Percentiles rank a stretch among this genome's conserved stretches.
These are phyloP conservation scores for Plumapathes pennacea DNA, from an alignment of 92 coral and sea anemone genomes.

Conservation along the genomic window DNA sequence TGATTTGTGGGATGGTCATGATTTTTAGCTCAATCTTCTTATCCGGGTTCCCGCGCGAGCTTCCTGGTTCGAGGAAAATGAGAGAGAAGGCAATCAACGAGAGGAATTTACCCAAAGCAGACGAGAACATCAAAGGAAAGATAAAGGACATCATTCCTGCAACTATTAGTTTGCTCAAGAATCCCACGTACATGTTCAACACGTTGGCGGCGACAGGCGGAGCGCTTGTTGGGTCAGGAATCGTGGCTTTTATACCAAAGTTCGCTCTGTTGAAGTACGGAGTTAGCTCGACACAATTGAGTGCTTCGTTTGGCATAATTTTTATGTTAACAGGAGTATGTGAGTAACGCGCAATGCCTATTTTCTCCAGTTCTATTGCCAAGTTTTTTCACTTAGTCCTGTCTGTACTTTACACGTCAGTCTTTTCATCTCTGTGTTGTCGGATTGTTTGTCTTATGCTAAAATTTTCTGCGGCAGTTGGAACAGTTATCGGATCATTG, in stretches of 20 bases:
- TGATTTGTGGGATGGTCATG: conserved; percentile 26
- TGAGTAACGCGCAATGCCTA: conserved; percentile 8
- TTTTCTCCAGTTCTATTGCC: not conserved
- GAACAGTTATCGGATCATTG: conserved; percentile 50
- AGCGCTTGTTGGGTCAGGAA: conserved; percentile 52
- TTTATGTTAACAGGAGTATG: conserved; percentile 52
- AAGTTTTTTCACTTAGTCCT: not conserved
- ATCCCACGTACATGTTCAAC: conserved; percentile 78
- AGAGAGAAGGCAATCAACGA: conserved; percentile 69
- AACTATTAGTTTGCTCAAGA: conserved; percentile 66
- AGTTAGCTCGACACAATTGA: conserved; percentile 50
- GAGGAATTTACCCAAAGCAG: conserved; percentile 69
- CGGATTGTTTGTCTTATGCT: not conserved
- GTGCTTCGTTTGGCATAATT: conserved; percentile 55
- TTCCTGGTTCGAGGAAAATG: conserved; percentile 81
- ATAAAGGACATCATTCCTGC: conserved; percentile 70
- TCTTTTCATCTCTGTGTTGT: not conserved
- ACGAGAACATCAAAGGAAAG: conserved; percentile 42
- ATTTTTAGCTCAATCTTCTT: conserved; percentile 29
- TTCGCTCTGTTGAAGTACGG: conserved; percentile 68
- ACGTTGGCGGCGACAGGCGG: conserved; percentile 66
- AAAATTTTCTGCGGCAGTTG: conserved; percentile 31
- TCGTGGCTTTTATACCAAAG: conserved; percentile 68
- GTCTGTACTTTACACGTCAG: conserved; percentile 8
- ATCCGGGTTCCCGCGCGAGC: conserved; percentile 74